A percentile compares a stretch with the other conserved stretches of the same genome.
These are phyloP conservation scores for Odobenus rosmarus DNA, from an alignment of 2,113 vertebrate genomes.

Conservation along the genomic window DNA sequence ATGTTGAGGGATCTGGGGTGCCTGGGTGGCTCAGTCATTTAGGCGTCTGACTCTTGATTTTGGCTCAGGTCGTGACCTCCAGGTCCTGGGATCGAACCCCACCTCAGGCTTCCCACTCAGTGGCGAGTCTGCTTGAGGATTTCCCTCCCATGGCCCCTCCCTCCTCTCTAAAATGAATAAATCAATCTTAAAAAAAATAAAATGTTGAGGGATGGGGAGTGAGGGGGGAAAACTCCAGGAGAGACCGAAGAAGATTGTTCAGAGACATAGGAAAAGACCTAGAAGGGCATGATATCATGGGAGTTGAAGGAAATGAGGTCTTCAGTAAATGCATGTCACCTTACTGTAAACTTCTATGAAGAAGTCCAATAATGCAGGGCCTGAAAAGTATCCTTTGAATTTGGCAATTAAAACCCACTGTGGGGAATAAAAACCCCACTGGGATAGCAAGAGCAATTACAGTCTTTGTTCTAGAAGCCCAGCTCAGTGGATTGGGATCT, in stretches of 20 bases:
- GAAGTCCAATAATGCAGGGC: background rate
- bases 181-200: background rate
- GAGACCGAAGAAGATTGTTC: background rate
- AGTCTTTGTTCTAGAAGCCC: background rate
- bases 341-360: background rate
- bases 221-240: background rate
- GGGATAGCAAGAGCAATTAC: background rate
- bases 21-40: background rate
- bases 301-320: background rate
- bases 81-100: background rate
- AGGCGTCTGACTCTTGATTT: background rate
- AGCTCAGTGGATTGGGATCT: background rate
- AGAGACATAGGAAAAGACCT: background rate
- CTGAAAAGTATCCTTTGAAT: background rate
- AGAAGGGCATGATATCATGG: background rate
- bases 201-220: background rate
- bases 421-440: background rate
- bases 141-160: background rate
- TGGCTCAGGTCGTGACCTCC: background rate
- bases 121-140: background rate
- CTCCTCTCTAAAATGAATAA: background rate
- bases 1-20: background rate
- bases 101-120: background rate
- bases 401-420: background rate
- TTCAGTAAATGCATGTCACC: background rate